phyloP scores from a whole-genome alignment of 2,888 invertebrate genomes.

The Microchrysa polita region DNA sequence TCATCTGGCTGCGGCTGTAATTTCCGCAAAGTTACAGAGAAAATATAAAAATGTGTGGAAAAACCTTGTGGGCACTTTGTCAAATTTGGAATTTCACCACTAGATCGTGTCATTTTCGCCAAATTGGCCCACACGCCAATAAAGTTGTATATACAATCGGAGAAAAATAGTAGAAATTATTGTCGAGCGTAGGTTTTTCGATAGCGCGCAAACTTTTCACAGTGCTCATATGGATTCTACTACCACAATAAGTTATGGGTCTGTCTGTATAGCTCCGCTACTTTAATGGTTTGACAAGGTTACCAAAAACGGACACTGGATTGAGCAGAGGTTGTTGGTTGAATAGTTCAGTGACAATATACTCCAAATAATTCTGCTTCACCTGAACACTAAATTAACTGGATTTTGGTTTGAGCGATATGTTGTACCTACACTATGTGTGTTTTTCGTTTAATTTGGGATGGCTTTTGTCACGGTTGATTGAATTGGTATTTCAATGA shows the following conservation, averaged over 20 bases:
- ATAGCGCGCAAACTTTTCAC: background rate
- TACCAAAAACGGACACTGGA: constrained; percentile 4
- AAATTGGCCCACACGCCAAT: background rate
- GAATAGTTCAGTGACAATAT: too few relatives aligned
- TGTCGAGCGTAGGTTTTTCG: background rate
- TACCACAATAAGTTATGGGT: background rate
- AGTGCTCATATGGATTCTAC: constrained; percentile 15
- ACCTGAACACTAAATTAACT: constrained; percentile 15
- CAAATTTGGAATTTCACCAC: constrained; percentile 17
- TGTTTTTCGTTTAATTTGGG: too few relatives aligned
- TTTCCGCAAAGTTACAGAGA: background rate
- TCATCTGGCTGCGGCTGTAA: too few relatives aligned
- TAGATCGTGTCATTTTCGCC: constrained; percentile 7
- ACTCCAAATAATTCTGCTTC: too few relatives aligned
- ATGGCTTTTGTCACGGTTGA: constrained; percentile 1
- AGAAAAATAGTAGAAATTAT: too few relatives aligned
- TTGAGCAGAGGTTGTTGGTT: background rate
- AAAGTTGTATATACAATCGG: background rate
- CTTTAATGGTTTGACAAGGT: constrained; percentile 19
- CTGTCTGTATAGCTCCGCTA: constrained; percentile 1
- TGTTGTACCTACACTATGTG: background rate
- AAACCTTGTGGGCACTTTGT: constrained; percentile 21
- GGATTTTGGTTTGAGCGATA: background rate
- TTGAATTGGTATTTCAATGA: background rate
- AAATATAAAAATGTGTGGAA: too few relatives aligned